These are phyloP conservation scores for Protonibea diacanthus DNA, from an alignment of 2,797 vertebrate genomes.

Conservation along the genomic window DNA sequence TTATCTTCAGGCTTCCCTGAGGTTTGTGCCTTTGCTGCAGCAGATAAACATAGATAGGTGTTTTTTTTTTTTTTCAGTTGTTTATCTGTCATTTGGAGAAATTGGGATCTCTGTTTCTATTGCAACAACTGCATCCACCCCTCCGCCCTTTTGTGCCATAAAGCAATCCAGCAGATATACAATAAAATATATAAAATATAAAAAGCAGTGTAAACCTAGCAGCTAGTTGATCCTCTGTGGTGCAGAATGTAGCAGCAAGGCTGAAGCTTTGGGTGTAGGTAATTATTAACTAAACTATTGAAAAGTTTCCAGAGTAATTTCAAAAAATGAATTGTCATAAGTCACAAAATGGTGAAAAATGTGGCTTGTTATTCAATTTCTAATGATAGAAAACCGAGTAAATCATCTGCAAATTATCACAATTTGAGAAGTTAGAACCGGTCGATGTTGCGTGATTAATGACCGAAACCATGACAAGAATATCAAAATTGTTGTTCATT, in stretches of 20 bases:
- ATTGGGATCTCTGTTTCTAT: not conserved
- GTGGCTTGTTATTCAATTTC: too few species aligned
- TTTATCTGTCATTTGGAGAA: not conserved
- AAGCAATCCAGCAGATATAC: not conserved
- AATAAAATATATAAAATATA: not conserved
- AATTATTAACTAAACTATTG: too few species aligned
- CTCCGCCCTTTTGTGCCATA: not conserved
- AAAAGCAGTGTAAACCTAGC: not conserved
- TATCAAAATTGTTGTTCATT: not conserved
- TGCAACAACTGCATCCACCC: not conserved
- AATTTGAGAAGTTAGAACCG: too few species aligned
- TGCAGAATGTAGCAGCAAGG: not conserved
- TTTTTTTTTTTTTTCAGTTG: not conserved
- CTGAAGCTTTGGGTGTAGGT: not conserved
- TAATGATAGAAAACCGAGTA: too few species aligned
- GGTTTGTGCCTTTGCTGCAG: conserved; percentile 11
- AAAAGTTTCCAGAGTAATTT: too few species aligned
- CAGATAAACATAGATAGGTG: conserved; percentile 7
- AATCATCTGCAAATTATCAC: too few species aligned
- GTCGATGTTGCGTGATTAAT: too few species aligned
- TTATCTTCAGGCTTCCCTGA: conserved; percentile 6
- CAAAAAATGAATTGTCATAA: too few species aligned
- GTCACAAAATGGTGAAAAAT: too few species aligned
- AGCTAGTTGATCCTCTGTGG: not conserved
- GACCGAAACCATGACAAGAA: too few species aligned